Evolutionary conservation across 2,113 vertebrate species (phyloP), one percentile per base, ranked within the genome.

Genomic region (Rissa tridactyla): DNA sequence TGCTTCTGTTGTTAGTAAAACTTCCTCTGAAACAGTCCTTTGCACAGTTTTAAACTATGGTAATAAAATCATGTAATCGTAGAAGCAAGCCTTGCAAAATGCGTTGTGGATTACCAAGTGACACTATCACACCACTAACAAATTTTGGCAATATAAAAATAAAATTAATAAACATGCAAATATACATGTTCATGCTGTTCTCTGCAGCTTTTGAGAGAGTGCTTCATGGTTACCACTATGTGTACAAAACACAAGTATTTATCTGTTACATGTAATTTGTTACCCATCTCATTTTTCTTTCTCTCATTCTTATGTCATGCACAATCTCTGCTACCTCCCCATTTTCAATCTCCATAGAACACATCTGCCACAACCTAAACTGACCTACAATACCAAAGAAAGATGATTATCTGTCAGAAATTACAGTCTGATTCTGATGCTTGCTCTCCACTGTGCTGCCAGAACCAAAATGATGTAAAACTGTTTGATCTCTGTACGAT

Each of bases 181-280:
- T 71, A 66, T 20, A 55, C 9, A 9, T 9, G 8, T 52, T 66
- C 21, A 30, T 38, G 5, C 6, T 71, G 11, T 60, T 83, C 12
- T 86, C 6, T 83, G 18, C 42, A 78, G 12, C 18, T 27, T 47
- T 17, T 66, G 13, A 13, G 2, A 49, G 10, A 58, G 10, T 34
- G 3, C 2, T 71, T 73, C 29, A 52, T 13, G 44, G 26, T 11
- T 69, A 52, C 5, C 0, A 0, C 6, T 42, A 51, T 5, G 4
- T 15, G 6, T 20, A 55, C 3, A 69, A 73, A 86, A 30, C 3
- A 4, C 17, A 58, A 34, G 4, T 57, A 58, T 65, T 82, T 70
- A 27, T 38, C 29, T 34, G 5, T 23, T 62, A 26, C 4, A 20
- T 36, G 9, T 11, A 16, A 58, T 86, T 79, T 72, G 8, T 64